A percentile compares a stretch with the other conserved stretches of the same genome.
Evolutionary conservation across 2,797 vertebrate species (phyloP).

Genomic region (Psittacula derbiana): DNA sequence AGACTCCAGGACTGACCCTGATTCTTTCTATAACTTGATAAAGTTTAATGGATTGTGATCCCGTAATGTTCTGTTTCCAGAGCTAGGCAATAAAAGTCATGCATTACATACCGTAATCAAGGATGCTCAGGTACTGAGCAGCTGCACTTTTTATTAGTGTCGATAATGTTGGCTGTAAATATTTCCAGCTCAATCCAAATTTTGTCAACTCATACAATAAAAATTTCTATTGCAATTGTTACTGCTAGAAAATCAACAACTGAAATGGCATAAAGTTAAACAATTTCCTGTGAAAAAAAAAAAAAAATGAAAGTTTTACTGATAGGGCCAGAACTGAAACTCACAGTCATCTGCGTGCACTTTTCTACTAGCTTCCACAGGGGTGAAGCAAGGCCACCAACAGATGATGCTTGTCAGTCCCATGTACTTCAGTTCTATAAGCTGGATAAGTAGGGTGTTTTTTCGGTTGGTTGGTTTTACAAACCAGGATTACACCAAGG

Average conservation of each 20-base stretch:
- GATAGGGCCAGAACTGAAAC: not conserved
- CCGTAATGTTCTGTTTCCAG: not conserved
- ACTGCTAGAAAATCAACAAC: not conserved
- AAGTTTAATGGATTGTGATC: not conserved
- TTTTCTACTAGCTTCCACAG: not conserved
- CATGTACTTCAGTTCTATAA: accelerated
- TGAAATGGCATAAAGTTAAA: not conserved
- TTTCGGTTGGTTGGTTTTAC: not conserved
- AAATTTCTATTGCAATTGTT: not conserved
- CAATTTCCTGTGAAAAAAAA: not conserved
- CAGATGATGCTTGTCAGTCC: not conserved
- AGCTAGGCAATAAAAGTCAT: not conserved
- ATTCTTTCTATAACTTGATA: not conserved
- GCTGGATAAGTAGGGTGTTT: accelerated
- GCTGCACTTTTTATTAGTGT: not conserved
- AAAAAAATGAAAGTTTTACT: not conserved
- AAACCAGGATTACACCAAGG: not conserved
- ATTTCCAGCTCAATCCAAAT: not conserved
- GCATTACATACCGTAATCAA: not conserved
- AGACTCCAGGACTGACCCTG: not conserved
- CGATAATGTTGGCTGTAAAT: not conserved
- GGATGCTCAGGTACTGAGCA: not conserved
- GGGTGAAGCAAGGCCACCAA: not conserved
- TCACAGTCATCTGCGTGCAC: not conserved
- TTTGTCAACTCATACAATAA: not conserved